Evolutionary conservation across 1,140 invertebrate species (phyloP), one percentile per base, ranked within the genome.

Genomic region (Hylyphantes graminicola): DNA sequence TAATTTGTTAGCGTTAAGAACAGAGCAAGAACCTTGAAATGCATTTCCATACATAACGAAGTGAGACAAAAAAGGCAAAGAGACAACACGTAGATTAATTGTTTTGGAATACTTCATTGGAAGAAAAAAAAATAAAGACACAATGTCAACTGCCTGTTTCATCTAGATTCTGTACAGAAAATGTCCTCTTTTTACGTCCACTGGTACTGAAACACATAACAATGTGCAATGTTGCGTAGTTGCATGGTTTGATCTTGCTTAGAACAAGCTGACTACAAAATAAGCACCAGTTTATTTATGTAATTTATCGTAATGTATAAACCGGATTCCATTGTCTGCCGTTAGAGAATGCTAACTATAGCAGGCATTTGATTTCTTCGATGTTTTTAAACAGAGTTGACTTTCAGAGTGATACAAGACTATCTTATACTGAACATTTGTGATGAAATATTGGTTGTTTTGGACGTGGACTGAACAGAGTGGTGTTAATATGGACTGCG

Each of bases 331-430:
- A 70, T 65, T 55, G 65, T 51, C 65, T 74, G 55, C 35, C 57
- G 77, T 67, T 70, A 59, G 68, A 21, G 19, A 13, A 53, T 55
- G 77, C 70, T 80, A 80, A 55, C 17, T 67, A 48, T 65, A 51
- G 55, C 55, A 78, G 76, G 50, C 68, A 61, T 21, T 35, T 70
- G 57, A 35, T 70, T 50, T 81, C 53, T 68, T 70, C 65, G 65
- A 59, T 80, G 77, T 80, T 80, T 80, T 80, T 80, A 80, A 80
- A 80, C 77, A 59, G 77, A 70, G 65, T 80, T 63, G 65, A 80
- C 77, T 70, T 59, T 73, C 48, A 63, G 57, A 81, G 79, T 81
- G 79, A 81, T 81, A 81, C 72, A 63, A 81, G 68, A 73, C 55
- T 73, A 81, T 48, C 67, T 81, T 81, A 35, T 35, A 35, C 35